Evolutionary conservation across 2,113 vertebrate genomes (phyloP).

Genomic region (Phalacrocorax brasilianus): DNA sequence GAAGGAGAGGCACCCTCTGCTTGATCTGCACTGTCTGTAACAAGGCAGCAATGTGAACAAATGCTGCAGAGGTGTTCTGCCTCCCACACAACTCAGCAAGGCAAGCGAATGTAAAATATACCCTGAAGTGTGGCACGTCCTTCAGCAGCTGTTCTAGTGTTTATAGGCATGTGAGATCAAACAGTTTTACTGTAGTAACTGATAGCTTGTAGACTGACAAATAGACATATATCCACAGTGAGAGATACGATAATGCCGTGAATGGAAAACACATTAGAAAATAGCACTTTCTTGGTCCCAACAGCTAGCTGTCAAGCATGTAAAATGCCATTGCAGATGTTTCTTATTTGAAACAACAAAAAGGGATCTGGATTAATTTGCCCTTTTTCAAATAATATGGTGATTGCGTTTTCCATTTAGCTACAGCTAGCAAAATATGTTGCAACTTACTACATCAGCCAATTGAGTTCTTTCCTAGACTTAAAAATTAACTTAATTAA

Average conservation of each 20-base stretch:
- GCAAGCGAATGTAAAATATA: background rate
- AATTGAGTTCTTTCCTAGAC: background rate
- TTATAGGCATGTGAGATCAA: background rate
- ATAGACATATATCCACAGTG: background rate
- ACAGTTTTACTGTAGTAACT: background rate
- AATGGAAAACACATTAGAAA: background rate
- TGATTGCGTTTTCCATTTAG: background rate
- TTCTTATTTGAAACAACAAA: background rate
- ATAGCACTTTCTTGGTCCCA: background rate
- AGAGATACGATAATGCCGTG: background rate
- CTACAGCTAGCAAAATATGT: background rate
- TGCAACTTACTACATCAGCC: background rate
- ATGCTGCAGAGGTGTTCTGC: background rate
- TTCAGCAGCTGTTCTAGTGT: background rate
- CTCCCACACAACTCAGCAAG: background rate
- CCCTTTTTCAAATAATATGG: background rate
- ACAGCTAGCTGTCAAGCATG: background rate
- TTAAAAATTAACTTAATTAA: background rate
- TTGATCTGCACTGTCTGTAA: background rate
- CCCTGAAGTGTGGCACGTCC: background rate
- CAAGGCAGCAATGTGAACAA: background rate
- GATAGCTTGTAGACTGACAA: background rate
- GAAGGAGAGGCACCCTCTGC: background rate
- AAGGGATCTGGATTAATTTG: background rate
- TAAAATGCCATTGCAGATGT: background rate